A percentile compares a stretch with the other conserved stretches of the same genome.
Evolutionary conservation across 2,888 invertebrate species (phyloP).

Genomic region (Eupithecia insigniata): DNA sequence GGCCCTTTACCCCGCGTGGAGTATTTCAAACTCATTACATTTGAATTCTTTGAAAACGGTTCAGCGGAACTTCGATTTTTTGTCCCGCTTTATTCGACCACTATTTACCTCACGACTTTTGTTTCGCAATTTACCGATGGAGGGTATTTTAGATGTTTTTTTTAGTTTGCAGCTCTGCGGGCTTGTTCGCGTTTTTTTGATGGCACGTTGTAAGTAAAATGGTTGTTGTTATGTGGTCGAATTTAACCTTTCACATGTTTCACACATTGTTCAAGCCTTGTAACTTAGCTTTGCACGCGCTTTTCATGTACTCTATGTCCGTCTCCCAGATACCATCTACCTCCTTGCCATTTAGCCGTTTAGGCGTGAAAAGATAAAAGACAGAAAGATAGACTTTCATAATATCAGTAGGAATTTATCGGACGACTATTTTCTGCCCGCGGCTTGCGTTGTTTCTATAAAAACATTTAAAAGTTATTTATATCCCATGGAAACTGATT

Average conservation of each 20-base stretch:
- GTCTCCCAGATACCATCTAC: no score
- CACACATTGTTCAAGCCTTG: no score
- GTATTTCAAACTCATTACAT: slow-evolving; percentile 37
- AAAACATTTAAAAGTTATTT: no score
- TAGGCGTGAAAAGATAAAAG: no score
- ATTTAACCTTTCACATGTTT: neutral
- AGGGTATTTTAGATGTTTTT: slow-evolving; percentile 36
- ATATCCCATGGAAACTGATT: no score
- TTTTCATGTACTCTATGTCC: no score
- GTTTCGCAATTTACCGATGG: slow-evolving; percentile 68
- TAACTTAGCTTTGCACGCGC: no score
- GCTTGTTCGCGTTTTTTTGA: slow-evolving; percentile 16
- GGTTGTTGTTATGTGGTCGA: neutral
- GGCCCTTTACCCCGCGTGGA: slow-evolving; percentile 14
- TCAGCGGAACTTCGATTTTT: slow-evolving; percentile 42
- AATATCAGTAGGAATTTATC: no score
- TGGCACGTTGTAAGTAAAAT: slow-evolving; percentile 8
- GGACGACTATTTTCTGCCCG: no score
- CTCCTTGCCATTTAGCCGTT: no score
- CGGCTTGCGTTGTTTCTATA: no score
- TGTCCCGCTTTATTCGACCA: slow-evolving; percentile 46
- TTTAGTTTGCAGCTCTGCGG: slow-evolving; percentile 16
- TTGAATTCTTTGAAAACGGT: slow-evolving; percentile 37
- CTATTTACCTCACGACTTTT: slow-evolving; percentile 65
- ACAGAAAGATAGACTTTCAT: no score